A percentile compares a stretch with the other conserved stretches of the same genome.
These are phyloP conservation scores for Cryptomyrus ogoouensis DNA, from an alignment of 2,113 vertebrate genomes.

Conservation along the genomic window DNA sequence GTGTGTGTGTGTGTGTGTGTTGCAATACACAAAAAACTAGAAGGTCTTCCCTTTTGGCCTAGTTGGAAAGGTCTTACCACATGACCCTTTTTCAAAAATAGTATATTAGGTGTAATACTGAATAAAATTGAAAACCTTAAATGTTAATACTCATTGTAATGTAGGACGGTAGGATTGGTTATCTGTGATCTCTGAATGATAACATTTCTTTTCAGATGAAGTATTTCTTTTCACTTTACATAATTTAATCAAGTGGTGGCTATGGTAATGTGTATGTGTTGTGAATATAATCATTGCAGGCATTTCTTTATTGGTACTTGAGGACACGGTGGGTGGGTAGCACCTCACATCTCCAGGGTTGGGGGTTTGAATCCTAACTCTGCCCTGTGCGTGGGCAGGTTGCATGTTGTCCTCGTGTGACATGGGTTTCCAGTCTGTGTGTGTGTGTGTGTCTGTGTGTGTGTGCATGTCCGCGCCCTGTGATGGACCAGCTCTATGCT, in stretches of 20 bases:
- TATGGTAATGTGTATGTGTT: neutral
- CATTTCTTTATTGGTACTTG: neutral
- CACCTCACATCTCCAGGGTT: neutral
- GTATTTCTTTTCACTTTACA: neutral
- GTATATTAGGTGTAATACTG: neutral
- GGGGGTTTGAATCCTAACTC: neutral
- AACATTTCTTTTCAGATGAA: neutral
- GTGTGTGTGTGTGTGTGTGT: no score
- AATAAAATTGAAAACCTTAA: neutral
- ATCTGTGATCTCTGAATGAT: neutral
- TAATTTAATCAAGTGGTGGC: neutral
- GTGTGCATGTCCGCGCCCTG: neutral
- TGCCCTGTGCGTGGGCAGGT: neutral
- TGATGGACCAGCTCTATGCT: neutral
- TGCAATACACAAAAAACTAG: constrained; percentile 32
- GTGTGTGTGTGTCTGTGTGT: neutral
- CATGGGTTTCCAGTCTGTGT: neutral
- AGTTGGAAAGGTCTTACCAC: constrained; percentile 21
- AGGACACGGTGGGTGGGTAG: neutral
- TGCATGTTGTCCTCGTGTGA: neutral
- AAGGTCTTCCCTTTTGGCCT: neutral
- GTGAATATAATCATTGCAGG: neutral
- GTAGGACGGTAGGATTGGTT: neutral
- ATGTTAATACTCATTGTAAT: neutral
- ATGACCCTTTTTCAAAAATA: neutral